phyloP scores from a whole-genome alignment of 1,140 invertebrate genomes.

The Ectropis grisescens region DNA sequence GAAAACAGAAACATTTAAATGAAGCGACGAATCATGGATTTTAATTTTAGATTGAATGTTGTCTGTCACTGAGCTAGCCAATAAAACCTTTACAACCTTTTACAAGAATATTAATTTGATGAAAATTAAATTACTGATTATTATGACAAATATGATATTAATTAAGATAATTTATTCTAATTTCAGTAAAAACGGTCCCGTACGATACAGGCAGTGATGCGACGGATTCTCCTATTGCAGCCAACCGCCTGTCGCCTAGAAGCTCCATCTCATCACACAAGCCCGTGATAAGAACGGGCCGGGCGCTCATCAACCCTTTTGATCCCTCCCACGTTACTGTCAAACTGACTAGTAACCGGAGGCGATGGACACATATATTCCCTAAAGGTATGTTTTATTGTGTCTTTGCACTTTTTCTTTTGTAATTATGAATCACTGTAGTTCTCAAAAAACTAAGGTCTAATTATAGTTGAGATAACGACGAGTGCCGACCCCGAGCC shows the following conservation, averaged over 20 bases:
- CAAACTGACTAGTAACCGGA: slow-evolving; percentile 95
- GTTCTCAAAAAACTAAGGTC: not conserved
- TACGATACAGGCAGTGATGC: slow-evolving; percentile 36
- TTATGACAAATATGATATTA: too few species aligned
- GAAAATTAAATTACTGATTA: too few species aligned
- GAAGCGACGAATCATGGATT: too few species aligned
- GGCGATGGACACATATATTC: slow-evolving; percentile 99
- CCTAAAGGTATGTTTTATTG: slow-evolving; percentile 83
- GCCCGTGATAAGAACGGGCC: slow-evolving; percentile 74
- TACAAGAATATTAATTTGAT: too few species aligned
- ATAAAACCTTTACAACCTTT: too few species aligned
- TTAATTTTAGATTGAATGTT: too few species aligned
- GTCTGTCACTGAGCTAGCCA: too few species aligned
- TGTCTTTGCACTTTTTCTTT: not conserved
- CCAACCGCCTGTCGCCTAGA: slow-evolving; percentile 37
- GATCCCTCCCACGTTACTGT: slow-evolving; percentile 97
- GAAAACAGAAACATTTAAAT: too few species aligned
- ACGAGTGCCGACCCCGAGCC: too few species aligned
- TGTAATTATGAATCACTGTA: not conserved
- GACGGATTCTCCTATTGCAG: slow-evolving; percentile 32
- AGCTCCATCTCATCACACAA: slow-evolving; percentile 47
- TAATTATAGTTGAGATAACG: too few species aligned
- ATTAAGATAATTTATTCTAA: too few species aligned
- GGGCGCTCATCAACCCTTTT: slow-evolving; percentile 95
- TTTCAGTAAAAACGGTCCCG: slow-evolving; percentile 29